Evolutionary conservation across 2,113 vertebrate species (phyloP).

Genomic region (Neogobius melanostomus): DNA sequence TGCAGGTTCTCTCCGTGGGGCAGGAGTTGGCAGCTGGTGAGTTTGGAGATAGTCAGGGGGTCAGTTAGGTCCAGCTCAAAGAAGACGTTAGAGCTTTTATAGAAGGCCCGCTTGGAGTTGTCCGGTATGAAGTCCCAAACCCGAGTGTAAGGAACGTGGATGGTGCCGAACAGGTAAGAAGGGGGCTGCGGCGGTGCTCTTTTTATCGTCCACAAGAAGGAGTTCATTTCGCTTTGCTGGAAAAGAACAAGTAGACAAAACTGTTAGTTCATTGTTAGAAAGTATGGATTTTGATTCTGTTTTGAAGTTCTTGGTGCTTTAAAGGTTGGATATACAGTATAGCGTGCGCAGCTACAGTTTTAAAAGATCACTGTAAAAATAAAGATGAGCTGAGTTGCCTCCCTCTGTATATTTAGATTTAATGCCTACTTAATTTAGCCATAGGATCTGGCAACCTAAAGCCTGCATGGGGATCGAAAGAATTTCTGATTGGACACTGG

Average conservation of each 20-base stretch:
- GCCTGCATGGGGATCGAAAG: no score
- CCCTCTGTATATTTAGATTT: no score
- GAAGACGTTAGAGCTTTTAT: slow-evolving; percentile 86
- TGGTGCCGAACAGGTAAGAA: slow-evolving; percentile 94
- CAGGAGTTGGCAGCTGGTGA: slow-evolving; percentile 94
- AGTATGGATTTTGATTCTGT: no score
- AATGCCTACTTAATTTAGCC: no score
- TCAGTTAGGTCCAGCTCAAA: slow-evolving; percentile 96
- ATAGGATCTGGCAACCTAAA: no score
- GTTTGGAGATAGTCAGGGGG: slow-evolving; percentile 91
- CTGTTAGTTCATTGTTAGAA: background rate
- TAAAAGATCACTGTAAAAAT: no score
- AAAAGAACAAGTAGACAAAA: slow-evolving; percentile 34
- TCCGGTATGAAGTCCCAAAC: slow-evolving; percentile 97
- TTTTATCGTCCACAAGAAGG: slow-evolving; percentile 92
- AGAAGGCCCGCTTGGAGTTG: slow-evolving; percentile 91
- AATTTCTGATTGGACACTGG: no score
- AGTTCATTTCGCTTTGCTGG: slow-evolving; percentile 94
- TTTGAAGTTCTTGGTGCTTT: no score
- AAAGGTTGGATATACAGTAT: no score
- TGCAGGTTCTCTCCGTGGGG: slow-evolving; percentile 94
- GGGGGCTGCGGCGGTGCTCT: slow-evolving; percentile 86
- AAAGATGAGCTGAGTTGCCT: no score
- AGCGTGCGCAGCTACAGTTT: no score
- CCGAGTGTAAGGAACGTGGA: slow-evolving; percentile 95